Evolutionary conservation across 2,113 vertebrate genomes (phyloP).

Genomic region (Polypterus bichir): DNA sequence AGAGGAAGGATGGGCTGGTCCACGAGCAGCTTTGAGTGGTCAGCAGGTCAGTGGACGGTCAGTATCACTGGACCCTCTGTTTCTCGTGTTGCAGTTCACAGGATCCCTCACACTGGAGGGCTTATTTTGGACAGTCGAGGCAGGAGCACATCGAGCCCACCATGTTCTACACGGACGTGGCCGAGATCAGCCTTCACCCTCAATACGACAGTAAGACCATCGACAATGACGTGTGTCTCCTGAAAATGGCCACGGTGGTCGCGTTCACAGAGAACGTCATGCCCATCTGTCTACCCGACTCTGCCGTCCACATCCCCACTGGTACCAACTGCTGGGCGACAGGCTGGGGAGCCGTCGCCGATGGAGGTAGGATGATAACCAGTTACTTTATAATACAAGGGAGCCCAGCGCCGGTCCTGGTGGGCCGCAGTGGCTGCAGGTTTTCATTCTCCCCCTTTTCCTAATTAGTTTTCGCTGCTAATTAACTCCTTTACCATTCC

Average conservation of each 20-base stretch:
- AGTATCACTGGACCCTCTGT: too few relatives aligned
- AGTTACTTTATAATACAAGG: too few relatives aligned
- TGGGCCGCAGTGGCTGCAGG: too few relatives aligned
- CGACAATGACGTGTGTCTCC: conserved; percentile 42
- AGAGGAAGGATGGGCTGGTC: too few relatives aligned
- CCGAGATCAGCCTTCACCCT: conserved; percentile 32
- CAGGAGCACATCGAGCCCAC: conserved; percentile 25
- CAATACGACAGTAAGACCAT: conserved; percentile 41
- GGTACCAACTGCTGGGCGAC: background rate
- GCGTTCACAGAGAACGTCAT: conserved; percentile 34
- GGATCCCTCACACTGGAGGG: conserved; percentile 25
- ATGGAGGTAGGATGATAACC: background rate
- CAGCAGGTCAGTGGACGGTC: too few relatives aligned
- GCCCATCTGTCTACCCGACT: background rate
- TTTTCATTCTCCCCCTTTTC: too few relatives aligned
- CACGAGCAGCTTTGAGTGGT: too few relatives aligned
- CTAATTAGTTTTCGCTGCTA: too few relatives aligned
- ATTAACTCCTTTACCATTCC: too few relatives aligned
- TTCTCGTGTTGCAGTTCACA: conserved; percentile 22
- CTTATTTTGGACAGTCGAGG: conserved; percentile 33
- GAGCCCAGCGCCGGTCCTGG: too few relatives aligned
- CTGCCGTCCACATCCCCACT: background rate
- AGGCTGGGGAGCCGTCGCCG: background rate
- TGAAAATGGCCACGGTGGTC: conserved; percentile 31
- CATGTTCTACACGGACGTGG: conserved; percentile 29